Conservation (phyloP, 2,797 vertebrate genomes). For the Danio aesculapii region DNA sequence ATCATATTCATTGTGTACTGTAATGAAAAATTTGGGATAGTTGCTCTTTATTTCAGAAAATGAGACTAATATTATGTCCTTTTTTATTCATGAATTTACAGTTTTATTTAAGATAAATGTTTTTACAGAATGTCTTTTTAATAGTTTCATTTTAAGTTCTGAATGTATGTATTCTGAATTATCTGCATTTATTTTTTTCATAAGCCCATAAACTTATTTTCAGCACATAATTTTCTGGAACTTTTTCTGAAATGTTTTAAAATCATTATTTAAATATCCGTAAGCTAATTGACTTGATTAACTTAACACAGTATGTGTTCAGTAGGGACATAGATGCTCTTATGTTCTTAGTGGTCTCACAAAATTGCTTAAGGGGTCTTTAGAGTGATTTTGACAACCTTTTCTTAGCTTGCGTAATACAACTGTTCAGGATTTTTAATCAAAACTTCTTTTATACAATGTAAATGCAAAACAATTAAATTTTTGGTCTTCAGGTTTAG, state of each 20-base stretch:
- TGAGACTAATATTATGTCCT: background rate
- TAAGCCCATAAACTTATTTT: background rate
- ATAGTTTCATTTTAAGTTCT: background rate
- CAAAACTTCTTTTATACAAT: background rate
- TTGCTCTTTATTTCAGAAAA: background rate
- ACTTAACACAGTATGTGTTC: background rate
- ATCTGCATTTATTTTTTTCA: background rate
- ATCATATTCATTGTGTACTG: background rate
- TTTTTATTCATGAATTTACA: too few relatives aligned
- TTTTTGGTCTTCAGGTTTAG: constrained; percentile 51
- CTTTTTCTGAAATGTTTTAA: background rate
- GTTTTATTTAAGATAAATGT: background rate
- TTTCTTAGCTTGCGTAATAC: background rate
- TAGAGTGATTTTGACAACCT: background rate
- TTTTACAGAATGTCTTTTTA: background rate
- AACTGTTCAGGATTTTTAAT: background rate
- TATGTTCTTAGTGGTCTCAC: constrained; percentile 2
- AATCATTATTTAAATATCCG: background rate
- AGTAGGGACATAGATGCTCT: background rate
- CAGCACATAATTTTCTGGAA: background rate
- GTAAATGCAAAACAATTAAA: background rate
- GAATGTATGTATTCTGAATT: background rate
- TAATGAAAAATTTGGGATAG: background rate
- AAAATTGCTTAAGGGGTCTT: background rate
- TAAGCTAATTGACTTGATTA: background rate